Base-by-base conservation (phyloP, 2,888 invertebrate species). In the Parnassius smintheus region DNA sequence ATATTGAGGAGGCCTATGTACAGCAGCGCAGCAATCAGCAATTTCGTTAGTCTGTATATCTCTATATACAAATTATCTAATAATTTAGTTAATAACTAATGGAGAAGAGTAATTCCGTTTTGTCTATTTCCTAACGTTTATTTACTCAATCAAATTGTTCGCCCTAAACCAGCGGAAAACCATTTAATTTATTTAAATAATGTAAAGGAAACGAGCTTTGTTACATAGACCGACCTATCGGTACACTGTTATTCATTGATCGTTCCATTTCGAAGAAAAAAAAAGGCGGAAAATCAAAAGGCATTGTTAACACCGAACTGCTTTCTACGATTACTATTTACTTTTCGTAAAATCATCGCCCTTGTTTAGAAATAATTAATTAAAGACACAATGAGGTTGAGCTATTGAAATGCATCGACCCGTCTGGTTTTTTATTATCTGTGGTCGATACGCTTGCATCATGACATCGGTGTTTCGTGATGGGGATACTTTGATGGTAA, bases 351-450 rank as follows among this genome's bases (percentile, higher is more conserved):
- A 85, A 86, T 90, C 90, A 90, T 91, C 86, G 83, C 79, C 81
- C 88, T 89, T 91, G 90, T 91, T 91, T 90, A 85, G 82, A 78
- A 79, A 80, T 90, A 91, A 91, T 91, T 91, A 91, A 91, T 91
- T 91, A 91, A 78, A 81, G 70, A 66, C 78, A 88, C 87, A 88
- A 88, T 83, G 78, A 77, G 75, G 76, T 73, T 73, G 74, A 73
- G 75, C 71, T 72, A 74, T 75, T 73, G 72, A 77, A 75, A 79
- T 73, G 72, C 75, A 78, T 75, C 75, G 76, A 69, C 79, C 75
- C 72, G 71, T 73, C 68, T 69, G 70, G 72, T 79, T 80, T 80
- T 64, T 82, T 73, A 69, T 83, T 82, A 83, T 85, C 83, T 82
- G 86, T 85, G 59, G 51, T 50, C 59, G 63, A 63, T 63, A 63